Base-by-base conservation (phyloP, 2,888 invertebrate genomes). In the Oscheius sp. region DNA sequence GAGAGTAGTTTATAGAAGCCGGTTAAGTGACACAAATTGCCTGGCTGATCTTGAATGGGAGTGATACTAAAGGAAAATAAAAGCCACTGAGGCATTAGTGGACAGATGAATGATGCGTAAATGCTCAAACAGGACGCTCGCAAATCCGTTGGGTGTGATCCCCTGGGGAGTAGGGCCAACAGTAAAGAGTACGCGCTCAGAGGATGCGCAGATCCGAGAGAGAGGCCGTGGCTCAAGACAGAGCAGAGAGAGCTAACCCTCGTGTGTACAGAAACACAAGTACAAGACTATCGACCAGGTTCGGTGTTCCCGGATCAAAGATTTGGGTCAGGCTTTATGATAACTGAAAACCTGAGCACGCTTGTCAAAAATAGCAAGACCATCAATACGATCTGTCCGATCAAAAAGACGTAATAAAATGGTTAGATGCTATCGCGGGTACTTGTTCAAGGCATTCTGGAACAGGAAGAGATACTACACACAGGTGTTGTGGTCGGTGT, bases 21-120 rank as follows among this genome's bases (percentile, higher is more conserved):
- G 42, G 42, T 42, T 7, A 42, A 42, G 42, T 42, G 0, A 5
- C 42, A 42, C 42, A 7, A 42, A 42, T 7, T 7, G 42, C 42
- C 42, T 42, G 42, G 42, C 7, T 42, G 42, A 53, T 13, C 21
- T 53, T 53, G n/a, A 53, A n/a, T 1, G 3, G 1, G 21, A 53
- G 11, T 21, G 13, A 53, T 3, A 11, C 4, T 3, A 53, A 11
- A 53, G n/a, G 13, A 11, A 1, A 53, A 53, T 53, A 53, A 7
- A 11, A 53, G 53, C 10, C 53, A 53, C 10, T 53, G 53, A 53
- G 53, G 53, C n/a, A 53, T 21, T 21, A 63, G n/a, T 63, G 63
- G 63, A 42, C 48, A 63, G 63, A 63, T 63, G 50, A 48, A 63
- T 63, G 32, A 63, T 63, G 63, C 63, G 63, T 63, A 47, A 63